Base-by-base conservation (phyloP, 53 echinoderm and acorn worm genomes). In the Patiria pectinifera region DNA sequence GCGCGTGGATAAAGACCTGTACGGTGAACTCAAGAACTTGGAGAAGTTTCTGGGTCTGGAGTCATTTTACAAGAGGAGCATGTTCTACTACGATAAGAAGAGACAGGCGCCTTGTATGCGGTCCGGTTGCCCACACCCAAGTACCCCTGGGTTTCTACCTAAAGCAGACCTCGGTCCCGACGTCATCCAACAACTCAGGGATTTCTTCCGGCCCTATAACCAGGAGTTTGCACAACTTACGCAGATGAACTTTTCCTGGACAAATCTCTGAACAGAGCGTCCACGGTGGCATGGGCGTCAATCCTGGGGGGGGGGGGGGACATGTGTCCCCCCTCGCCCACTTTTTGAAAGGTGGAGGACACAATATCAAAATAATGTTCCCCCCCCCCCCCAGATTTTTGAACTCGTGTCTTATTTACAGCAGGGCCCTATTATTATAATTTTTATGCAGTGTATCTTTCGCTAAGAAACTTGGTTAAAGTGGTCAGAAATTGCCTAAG, bases 41-140 rank as follows among this genome's bases (percentile, higher is more conserved):
- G 97, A 98, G 78, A 43, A 71, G 49, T 98, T 98, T 87, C 92
- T 98, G 13, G 93, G 86, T 14, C 89, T 98, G 4, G 25, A 59
- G 24, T 71, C 91, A 13, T 96, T 86, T 83, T 98, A 93, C 81
- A 83, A 59, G 15, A 71, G 63, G 23, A 80, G 78, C 72, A 96
- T 96, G 96, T 95, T 98, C 53, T 93, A 89, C 49, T 89, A 82
- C 69, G 84, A 92, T 61, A 48, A 86, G 1, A 48, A 60, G 6
- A 92, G 83, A 60, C 26, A 89, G 6, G 91, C 91, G 48, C 87
- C 92, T 72, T 98, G 97, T 76, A 87, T 94, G 85, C 48, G 46
- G 80, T 4, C 45, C 11, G 62, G 49, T 15, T 35, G 26, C 47
- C 69, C 69, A 70, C 62, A 11, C n/a, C 48, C 16, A 11, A 90